phyloP scores from a whole-genome alignment of 2,888 invertebrate genomes.

The Sinodicranocentrus sp. region DNA sequence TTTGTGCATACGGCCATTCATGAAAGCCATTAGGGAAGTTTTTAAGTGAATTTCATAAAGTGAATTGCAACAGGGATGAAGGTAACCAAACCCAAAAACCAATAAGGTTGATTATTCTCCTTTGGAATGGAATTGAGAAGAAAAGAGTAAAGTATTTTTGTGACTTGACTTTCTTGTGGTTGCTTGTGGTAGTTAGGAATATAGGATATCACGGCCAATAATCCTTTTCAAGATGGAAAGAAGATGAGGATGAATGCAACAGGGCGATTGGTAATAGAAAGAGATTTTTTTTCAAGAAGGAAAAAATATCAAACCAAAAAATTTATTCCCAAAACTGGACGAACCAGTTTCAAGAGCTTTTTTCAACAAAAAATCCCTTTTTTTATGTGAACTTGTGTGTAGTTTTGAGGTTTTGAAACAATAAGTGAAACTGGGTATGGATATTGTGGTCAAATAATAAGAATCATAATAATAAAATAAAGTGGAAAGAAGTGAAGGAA shows the following conservation, averaged over 20 bases:
- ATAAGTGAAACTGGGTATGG: constrained; percentile 38
- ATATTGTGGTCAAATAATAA: constrained; percentile 62
- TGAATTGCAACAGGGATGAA: constrained; percentile 46
- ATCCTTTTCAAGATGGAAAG: constrained; percentile 22
- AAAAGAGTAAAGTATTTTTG: constrained; percentile 21
- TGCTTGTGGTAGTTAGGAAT: too few species aligned
- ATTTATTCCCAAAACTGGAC: constrained; percentile 77
- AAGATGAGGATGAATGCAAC: constrained; percentile 13
- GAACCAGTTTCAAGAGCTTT: constrained; percentile 75
- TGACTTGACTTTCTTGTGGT: too few species aligned
- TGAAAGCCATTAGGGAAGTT: too few species aligned
- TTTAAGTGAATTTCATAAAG: constrained; percentile 64
- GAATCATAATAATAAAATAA: constrained; percentile 51
- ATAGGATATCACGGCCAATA: constrained; percentile 37
- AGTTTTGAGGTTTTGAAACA: constrained; percentile 59
- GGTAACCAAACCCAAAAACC: constrained; percentile 68
- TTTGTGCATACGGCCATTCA: too few species aligned
- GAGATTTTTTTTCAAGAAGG: constrained; percentile 52
- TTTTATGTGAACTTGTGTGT: background rate
- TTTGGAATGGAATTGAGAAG: constrained; percentile 48
- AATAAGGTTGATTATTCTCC: constrained; percentile 59
- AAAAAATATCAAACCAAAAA: constrained; percentile 73
- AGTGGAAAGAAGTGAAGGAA: constrained; percentile 55
- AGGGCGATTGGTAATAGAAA: constrained; percentile 54
- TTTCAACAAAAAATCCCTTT: constrained; percentile 48